Evolutionary conservation across 2,888 invertebrate species (phyloP).

Genomic region (Limulus polyphemus): DNA sequence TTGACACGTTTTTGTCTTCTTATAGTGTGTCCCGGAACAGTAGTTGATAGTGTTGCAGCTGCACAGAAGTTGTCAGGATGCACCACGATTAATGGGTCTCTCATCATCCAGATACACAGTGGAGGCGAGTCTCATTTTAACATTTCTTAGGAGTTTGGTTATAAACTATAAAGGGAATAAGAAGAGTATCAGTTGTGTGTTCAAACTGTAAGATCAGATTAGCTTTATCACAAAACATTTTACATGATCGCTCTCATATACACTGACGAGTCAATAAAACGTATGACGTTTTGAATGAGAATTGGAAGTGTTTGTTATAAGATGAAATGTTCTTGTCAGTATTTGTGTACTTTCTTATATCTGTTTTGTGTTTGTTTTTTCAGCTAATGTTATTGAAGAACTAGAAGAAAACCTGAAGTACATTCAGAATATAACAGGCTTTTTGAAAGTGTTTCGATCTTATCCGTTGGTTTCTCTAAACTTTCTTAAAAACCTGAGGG

Average conservation of each 20-base stretch:
- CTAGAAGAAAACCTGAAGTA: conserved; percentile 63
- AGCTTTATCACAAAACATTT: no score
- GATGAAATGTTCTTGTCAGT: no score
- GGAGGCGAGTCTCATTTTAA: conserved; percentile 36
- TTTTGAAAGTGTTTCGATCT: conserved; percentile 63
- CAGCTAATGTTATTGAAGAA: conserved; percentile 35
- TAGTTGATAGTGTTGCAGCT: conserved; percentile 45
- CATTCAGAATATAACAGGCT: conserved; percentile 70
- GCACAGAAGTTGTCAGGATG: conserved; percentile 72
- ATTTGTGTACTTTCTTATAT: no score
- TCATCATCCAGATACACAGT: conserved; percentile 74
- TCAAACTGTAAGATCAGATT: no score
- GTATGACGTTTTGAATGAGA: no score
- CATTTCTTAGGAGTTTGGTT: no score
- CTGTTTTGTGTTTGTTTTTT: conserved; percentile 4
- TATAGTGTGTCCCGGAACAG: conserved; percentile 20
- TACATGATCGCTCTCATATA: no score
- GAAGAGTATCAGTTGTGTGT: no score
- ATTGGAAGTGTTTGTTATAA: no score
- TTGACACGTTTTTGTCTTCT: no score
- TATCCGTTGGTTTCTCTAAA: conserved; percentile 65
- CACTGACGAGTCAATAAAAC: no score
- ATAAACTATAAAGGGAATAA: no score
- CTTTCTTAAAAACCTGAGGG: conserved; percentile 62
- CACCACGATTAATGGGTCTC: conserved; percentile 64